Conservation (phyloP, 2,888 invertebrate species). For the Sepiola atlantica region DNA sequence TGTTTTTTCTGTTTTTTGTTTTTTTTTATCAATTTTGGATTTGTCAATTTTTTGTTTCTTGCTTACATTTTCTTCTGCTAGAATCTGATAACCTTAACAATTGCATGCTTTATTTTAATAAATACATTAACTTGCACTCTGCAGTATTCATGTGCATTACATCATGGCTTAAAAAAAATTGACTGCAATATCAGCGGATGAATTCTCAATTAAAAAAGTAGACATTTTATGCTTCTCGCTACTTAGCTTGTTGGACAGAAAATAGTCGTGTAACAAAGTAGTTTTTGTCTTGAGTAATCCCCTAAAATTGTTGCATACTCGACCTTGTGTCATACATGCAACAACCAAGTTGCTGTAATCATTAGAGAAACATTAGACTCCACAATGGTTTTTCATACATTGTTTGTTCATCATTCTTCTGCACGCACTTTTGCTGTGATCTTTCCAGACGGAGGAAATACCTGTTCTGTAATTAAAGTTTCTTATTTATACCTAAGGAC, state of each 20-base stretch:
- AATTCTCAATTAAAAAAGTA: not conserved
- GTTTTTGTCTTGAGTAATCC: not conserved
- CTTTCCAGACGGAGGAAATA: too few species aligned
- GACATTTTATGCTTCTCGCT: not conserved
- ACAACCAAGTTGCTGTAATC: too few species aligned
- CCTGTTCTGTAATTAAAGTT: too few species aligned
- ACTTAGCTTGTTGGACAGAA: not conserved
- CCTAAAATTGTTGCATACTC: too few species aligned
- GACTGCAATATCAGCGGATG: not conserved
- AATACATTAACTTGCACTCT: not conserved
- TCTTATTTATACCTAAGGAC: too few species aligned
- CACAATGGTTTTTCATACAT: too few species aligned
- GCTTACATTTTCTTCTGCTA: constrained; percentile 14
- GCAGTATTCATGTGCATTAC: not conserved
- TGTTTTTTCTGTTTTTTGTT: not conserved
- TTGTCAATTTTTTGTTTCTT: not conserved
- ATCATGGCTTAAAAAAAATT: not conserved
- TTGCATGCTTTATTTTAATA: not conserved
- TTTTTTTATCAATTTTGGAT: not conserved
- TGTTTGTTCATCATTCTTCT: too few species aligned
- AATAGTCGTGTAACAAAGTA: not conserved
- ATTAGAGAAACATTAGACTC: too few species aligned
- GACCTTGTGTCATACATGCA: too few species aligned
- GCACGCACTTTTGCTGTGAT: too few species aligned
- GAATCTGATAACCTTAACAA: not conserved